phyloP scores from a whole-genome alignment of 92 coral and sea anemone genomes.

The Ricordea florida region DNA sequence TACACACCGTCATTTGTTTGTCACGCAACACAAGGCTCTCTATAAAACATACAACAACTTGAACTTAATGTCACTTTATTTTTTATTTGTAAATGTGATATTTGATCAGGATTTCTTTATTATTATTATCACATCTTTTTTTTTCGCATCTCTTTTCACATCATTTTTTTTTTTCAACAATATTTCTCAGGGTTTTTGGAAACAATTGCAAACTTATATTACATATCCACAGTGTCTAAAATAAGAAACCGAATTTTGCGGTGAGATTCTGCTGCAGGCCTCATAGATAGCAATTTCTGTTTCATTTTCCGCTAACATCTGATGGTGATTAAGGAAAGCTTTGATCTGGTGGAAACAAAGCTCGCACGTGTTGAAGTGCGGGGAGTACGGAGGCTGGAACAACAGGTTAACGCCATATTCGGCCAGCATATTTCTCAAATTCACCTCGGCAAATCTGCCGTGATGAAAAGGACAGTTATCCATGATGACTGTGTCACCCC shows the following conservation, averaged over 20 bases:
- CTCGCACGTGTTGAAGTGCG: constrained; percentile 40
- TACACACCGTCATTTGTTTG: not conserved
- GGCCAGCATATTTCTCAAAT: constrained; percentile 10
- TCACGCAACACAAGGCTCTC: not conserved
- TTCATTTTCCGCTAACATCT: constrained; percentile 5
- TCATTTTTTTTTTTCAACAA: not conserved
- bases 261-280: constrained; percentile 11
- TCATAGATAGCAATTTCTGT: constrained; percentile 33
- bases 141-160: not conserved
- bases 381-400: constrained; percentile 13
- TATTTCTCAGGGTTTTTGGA: not conserved
- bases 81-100: not conserved
- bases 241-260: not conserved
- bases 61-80: not conserved
- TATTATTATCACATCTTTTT: not conserved
- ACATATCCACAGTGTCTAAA: constrained; percentile 46
- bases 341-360: constrained; percentile 35
- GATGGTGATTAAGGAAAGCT: constrained; percentile 10
- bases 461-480: constrained; percentile 27
- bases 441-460: not conserved
- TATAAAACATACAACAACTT: not conserved
- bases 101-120: no score
- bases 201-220: not conserved
- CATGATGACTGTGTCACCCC: constrained; percentile 17
- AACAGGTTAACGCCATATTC: constrained; percentile 9